Evolutionary conservation across 2,797 vertebrate species (phyloP).

Genomic region (Etheostoma perlongum): DNA sequence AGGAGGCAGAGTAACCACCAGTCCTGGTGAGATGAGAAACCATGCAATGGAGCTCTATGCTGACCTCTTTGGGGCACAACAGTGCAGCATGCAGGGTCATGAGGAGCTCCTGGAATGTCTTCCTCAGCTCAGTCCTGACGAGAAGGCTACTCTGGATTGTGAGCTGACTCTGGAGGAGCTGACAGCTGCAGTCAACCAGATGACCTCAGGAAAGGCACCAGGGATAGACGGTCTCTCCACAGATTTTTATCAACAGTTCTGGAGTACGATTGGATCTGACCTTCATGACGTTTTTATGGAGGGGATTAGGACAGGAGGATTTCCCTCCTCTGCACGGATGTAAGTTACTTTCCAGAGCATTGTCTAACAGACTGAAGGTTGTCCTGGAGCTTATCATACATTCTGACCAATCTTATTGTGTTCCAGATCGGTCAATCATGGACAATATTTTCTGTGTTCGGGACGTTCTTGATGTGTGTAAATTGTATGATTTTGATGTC

Average conservation of each 20-base stretch:
- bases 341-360: not conserved
- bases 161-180: slow-evolving; percentile 5
- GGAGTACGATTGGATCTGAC: not conserved
- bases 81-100: not conserved
- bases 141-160: not conserved
- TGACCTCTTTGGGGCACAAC: slow-evolving; percentile 3
- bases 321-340: not conserved
- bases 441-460: too few species aligned
- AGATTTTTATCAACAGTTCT: not conserved
- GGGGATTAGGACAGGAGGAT: not conserved
- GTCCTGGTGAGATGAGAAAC: slow-evolving; percentile 1
- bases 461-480: too few species aligned
- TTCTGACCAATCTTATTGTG: not conserved
- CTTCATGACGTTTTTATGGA: not conserved
- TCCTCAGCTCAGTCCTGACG: not conserved
- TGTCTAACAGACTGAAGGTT: not conserved
- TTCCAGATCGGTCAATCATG: too few species aligned
- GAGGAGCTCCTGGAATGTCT: slow-evolving; percentile 7
- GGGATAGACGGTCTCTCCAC: not conserved
- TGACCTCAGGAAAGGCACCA: not conserved
- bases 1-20: too few species aligned
- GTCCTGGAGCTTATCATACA: not conserved
- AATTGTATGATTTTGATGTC: not conserved
- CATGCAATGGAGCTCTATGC: not conserved
- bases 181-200: not conserved